Percentiles rank a stretch among this genome's conserved stretches.
Conservation (phyloP, 2,888 invertebrate species). For the Ichneumoninae sp. region DNA sequence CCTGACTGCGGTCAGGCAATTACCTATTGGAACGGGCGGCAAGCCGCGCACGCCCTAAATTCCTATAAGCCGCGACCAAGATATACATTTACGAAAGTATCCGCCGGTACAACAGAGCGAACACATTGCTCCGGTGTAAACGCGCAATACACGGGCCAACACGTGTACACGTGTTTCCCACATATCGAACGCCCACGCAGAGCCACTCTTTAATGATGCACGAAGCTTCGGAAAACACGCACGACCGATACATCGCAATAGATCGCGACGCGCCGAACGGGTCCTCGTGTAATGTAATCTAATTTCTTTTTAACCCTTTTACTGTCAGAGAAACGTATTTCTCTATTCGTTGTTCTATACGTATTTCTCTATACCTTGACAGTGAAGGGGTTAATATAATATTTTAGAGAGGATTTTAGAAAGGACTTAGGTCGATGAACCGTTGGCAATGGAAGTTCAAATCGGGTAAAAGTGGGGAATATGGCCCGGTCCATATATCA, state of each 20-base stretch:
- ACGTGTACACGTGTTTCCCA: constrained; percentile 51
- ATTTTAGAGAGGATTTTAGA: no score
- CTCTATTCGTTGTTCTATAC: no score
- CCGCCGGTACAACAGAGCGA: background rate
- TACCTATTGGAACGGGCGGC: constrained; percentile 66
- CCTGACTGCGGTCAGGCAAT: constrained; percentile 71
- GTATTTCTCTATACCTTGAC: no score
- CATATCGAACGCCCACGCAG: constrained; percentile 55
- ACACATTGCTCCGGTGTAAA: background rate
- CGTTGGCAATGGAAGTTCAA: no score
- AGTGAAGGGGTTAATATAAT: no score
- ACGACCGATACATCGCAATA: background rate
- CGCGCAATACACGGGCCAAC: background rate
- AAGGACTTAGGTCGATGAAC: no score
- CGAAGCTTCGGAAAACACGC: constrained; percentile 17
- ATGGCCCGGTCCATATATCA: no score
- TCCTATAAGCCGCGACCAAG: constrained; percentile 63
- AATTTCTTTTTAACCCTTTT: background rate
- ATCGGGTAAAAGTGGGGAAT: no score
- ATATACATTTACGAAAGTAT: constrained; percentile 51
- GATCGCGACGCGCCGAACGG: background rate
- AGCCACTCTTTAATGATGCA: constrained; percentile 9
- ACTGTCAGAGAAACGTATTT: no score
- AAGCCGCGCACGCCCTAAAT: constrained; percentile 72
- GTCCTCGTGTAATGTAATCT: background rate